These are phyloP conservation scores for Tachysurus fulvidraco DNA, from an alignment of 2,113 vertebrate species.

Conservation along the genomic window DNA sequence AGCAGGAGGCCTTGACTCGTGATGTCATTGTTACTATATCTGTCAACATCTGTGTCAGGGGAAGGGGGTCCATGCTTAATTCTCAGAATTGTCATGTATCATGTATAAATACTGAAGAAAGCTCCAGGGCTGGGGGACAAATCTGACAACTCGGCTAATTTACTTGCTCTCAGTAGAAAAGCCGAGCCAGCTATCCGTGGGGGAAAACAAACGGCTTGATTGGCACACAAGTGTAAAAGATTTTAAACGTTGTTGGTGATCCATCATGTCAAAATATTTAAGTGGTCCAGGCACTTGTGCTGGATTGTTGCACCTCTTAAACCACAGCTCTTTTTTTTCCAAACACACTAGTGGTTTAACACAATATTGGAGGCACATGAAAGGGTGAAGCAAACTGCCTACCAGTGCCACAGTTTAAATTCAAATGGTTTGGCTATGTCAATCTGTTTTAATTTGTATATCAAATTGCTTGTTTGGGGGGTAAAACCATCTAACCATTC, in stretches of 20 bases:
- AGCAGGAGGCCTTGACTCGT: constrained; percentile 21
- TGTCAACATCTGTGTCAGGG: neutral
- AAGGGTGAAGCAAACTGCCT: neutral
- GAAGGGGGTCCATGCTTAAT: neutral
- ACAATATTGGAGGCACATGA: neutral
- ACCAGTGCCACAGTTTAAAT: neutral
- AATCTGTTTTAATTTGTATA: neutral
- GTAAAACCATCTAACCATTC: neutral
- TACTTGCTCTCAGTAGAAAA: constrained; percentile 16
- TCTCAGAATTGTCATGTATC: constrained; percentile 27
- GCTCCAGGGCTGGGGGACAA: constrained; percentile 10
- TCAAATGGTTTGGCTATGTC: neutral
- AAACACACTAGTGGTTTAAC: neutral
- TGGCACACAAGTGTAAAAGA: neutral
- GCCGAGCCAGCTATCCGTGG: constrained; percentile 2
- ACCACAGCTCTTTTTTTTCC: neutral
- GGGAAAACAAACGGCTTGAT: neutral
- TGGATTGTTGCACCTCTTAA: constrained; percentile 3
- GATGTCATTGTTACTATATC: constrained; percentile 42
- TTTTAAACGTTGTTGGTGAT: neutral
- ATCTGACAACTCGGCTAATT: constrained; percentile 31
- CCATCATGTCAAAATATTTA: constrained; percentile 12
- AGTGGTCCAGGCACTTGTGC: neutral
- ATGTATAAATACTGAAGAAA: constrained; percentile 17
- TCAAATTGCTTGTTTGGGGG: neutral